Base-by-base conservation (phyloP, 2,888 invertebrate genomes). In the Slavum lentiscoides region DNA sequence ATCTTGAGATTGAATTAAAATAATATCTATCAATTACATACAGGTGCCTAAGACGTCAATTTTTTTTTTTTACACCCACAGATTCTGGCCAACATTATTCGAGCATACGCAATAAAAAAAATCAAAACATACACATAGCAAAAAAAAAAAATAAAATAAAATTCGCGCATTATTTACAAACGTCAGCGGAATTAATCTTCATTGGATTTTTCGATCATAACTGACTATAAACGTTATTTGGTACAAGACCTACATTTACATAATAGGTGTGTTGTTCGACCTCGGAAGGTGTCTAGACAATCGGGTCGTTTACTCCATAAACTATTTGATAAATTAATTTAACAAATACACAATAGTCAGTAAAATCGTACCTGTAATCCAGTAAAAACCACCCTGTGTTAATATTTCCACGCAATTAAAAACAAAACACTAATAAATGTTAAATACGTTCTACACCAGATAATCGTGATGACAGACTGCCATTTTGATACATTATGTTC, bases 401-500 rank as follows among this genome's bases (percentile, higher is more conserved):
- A 53, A 21, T 11, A 7, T 30, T 64, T 21, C 55, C 62, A 37
- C 13, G 15, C 37, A 39, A 55, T 55, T 61, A 70, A 62, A 70
- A 62, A 17, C 30, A 62, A 30, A 70, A 70, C 53, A 70, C 30
- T 59, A 70, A 80, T 53, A 64, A 62, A 19, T 72, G 66, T 64
- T 53, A 64, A 62, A 19, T 72, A 72, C 70, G 58, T 66, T 66
- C 66, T 9, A n/a, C 9, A 80, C 70, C 58, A 19, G 43, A 69
- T 64, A n/a, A 58, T 80, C 43, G 39, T 64, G 72, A 80, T 80
- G 80, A 80, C 80, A 72, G 80, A 80, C 80, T 80, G 80, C 80
- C 80, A 80, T 80, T 80, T 80, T 80, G 80, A 72, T 80, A 72
- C 80, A 72, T 72, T 72, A 72, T 80, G 80, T 72, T 72, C 80